Evolutionary conservation across 2,113 vertebrate genomes (phyloP).

Genomic region (Psettodes erumei): DNA sequence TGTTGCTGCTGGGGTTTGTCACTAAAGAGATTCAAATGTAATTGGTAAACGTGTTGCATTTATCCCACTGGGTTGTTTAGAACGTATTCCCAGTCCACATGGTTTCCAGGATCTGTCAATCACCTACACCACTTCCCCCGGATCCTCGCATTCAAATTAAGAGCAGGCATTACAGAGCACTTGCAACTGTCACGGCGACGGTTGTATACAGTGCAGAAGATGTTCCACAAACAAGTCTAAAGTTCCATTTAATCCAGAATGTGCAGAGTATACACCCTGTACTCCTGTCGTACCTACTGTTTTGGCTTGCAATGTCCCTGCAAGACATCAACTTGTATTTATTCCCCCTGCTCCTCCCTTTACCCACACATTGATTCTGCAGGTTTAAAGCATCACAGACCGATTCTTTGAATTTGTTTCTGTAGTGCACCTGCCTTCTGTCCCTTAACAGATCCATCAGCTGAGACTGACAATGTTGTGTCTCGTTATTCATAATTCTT

Average conservation of each 20-base stretch:
- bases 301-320: background rate
- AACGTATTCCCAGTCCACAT: constrained; percentile 8
- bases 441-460: constrained; percentile 18
- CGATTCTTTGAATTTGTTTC: constrained; percentile 28
- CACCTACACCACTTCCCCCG: background rate
- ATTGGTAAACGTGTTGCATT: constrained; percentile 28
- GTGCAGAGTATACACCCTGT: background rate
- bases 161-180: background rate
- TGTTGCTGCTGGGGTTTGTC: background rate
- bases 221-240: background rate
- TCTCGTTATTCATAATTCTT: background rate
- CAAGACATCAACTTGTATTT: constrained; percentile 27
- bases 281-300: background rate
- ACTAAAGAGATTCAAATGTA: constrained; percentile 8
- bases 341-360: background rate
- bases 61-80: constrained; percentile 2
- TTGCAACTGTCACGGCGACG: background rate
- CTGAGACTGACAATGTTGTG: constrained; percentile 3
- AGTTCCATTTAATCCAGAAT: background rate
- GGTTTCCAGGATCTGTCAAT: constrained; percentile 26
- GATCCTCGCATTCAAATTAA: constrained; percentile 12
- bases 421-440: constrained; percentile 6
- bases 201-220: constrained; percentile 3
- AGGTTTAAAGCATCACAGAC: constrained; percentile 31
- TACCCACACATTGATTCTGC: constrained; percentile 37